Evolutionary conservation across 2,113 vertebrate species (phyloP).

Genomic region (Arvicanthis niloticus): DNA sequence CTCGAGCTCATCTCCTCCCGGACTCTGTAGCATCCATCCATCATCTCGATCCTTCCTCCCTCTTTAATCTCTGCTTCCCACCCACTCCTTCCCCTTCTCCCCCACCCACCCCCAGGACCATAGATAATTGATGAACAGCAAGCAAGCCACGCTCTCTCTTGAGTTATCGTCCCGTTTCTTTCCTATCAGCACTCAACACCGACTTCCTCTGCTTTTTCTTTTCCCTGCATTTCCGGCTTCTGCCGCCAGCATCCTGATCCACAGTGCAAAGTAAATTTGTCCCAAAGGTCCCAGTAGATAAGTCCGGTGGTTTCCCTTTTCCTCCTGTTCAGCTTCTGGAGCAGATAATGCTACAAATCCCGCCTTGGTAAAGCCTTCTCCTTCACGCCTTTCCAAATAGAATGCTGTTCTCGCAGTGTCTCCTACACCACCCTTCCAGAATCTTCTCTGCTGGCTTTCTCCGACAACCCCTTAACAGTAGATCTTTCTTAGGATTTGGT

Average conservation of each 20-base stretch:
- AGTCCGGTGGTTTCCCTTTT: not conserved
- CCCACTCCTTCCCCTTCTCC: not conserved
- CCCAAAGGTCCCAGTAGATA: not conserved
- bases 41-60: constrained; percentile 3
- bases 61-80: constrained; percentile 52
- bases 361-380: not conserved
- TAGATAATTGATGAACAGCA: not conserved
- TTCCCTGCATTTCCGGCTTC: not conserved
- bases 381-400: not conserved
- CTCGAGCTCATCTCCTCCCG: not conserved
- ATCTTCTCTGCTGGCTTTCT: not conserved
- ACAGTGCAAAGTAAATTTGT: not conserved
- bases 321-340: not conserved
- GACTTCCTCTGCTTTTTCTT: not conserved
- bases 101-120: not conserved
- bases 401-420: not conserved
- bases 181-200: constrained; percentile 29
- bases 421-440: not conserved
- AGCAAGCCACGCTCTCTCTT: not conserved
- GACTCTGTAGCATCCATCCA: not conserved
- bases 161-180: not conserved
- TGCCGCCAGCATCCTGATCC: not conserved
- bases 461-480: not conserved
- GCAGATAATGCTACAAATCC: not conserved
- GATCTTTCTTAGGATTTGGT: not conserved